Evolutionary conservation across 2,113 vertebrate genomes (phyloP).

Genomic region (Hymenochirus boettgeri): DNA sequence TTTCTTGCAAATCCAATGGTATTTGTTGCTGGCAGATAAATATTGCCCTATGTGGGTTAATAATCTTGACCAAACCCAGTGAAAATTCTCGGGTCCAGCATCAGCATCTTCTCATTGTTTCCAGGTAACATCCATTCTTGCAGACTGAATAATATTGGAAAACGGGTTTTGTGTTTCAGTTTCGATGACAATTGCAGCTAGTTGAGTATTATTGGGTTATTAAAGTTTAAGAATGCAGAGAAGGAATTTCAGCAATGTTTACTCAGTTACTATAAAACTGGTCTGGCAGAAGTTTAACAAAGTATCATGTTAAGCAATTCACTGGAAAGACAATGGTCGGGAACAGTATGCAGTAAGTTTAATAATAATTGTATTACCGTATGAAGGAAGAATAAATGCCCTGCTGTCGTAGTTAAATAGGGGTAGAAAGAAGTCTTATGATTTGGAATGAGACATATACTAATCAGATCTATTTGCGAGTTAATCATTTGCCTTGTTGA

Average conservation of each 20-base stretch:
- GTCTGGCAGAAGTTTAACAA: background rate
- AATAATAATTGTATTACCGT: too few species aligned
- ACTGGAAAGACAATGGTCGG: background rate
- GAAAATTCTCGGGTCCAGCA: slow-evolving; percentile 6
- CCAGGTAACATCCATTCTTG: slow-evolving; percentile 3
- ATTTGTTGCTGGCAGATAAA: too few species aligned
- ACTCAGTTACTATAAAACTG: slow-evolving; percentile 7
- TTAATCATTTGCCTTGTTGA: too few species aligned
- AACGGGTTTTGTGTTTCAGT: slow-evolving; percentile 5
- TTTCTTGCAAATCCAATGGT: too few species aligned
- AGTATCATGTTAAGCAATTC: background rate
- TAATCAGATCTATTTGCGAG: too few species aligned
- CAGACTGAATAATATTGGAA: slow-evolving; percentile 20
- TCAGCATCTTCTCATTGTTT: slow-evolving; percentile 7
- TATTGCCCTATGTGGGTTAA: too few species aligned
- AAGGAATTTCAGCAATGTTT: slow-evolving; percentile 25
- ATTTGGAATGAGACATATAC: too few species aligned
- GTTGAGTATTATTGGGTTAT: slow-evolving; percentile 22
- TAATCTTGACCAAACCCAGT: slow-evolving; percentile 17
- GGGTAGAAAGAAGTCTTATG: too few species aligned
- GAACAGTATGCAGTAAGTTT: background rate
- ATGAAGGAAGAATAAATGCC: too few species aligned
- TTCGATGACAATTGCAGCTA: background rate
- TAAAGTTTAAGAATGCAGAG: slow-evolving; percentile 12
- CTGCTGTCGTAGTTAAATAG: too few species aligned